These are phyloP conservation scores for Dascyllus trimaculatus DNA, from an alignment of 2,113 vertebrate genomes.

Conservation along the genomic window DNA sequence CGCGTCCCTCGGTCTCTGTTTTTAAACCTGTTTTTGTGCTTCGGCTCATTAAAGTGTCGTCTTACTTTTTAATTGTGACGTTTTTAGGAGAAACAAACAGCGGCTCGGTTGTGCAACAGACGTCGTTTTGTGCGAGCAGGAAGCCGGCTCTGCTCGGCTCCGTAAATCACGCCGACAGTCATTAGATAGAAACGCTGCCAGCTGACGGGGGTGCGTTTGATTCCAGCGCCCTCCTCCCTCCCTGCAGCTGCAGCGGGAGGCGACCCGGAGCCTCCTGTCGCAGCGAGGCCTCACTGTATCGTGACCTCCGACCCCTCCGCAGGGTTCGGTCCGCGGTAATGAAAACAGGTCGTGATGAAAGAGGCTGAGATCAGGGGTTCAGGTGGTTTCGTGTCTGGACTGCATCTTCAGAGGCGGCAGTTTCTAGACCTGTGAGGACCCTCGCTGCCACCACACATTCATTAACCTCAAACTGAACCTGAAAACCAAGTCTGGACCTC, in stretches of 20 bases:
- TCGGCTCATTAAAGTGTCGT: conserved; percentile 2
- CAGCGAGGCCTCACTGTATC: conserved; percentile 29
- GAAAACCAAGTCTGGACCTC: background rate
- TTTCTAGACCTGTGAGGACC: conserved; percentile 31
- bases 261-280: conserved; percentile 23
- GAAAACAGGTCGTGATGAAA: conserved; percentile 44
- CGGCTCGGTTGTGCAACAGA: background rate
- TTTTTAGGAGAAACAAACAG: conserved; percentile 11
- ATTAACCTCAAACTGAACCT: background rate
- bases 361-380: conserved; percentile 26
- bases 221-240: background rate
- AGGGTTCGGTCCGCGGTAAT: conserved; percentile 6
- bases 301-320: conserved; percentile 32
- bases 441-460: background rate
- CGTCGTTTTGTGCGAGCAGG: conserved; percentile 30
- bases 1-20: too few species aligned
- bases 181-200: conserved; percentile 30
- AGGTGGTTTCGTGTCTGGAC: conserved; percentile 25
- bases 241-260: conserved; percentile 23
- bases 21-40: background rate
- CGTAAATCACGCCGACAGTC: conserved; percentile 43
- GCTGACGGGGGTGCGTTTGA: conserved; percentile 23
- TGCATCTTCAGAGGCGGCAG: conserved; percentile 6
- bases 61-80: conserved; percentile 25
- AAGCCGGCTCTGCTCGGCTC: background rate